A percentile compares a stretch with the other conserved stretches of the same genome.
These are phyloP conservation scores for Barbus barbus DNA, from an alignment of 2,113 vertebrate genomes.

Conservation along the genomic window DNA sequence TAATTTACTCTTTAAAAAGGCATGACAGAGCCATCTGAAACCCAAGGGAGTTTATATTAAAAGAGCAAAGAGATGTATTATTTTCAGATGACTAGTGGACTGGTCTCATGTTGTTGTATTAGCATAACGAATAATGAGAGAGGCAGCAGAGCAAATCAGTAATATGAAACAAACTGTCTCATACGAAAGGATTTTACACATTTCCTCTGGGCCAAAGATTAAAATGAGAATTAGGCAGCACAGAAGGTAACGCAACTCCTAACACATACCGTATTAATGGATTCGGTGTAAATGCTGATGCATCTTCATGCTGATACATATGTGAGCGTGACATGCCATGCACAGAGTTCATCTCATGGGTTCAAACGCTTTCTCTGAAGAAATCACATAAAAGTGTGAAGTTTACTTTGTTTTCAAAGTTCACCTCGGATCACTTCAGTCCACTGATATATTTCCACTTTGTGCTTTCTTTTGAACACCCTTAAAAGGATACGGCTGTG, in stretches of 20 bases:
- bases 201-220: constrained; percentile 2
- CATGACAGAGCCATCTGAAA: too few relatives aligned
- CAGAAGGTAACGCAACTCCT: background rate
- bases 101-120: background rate
- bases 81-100: too few relatives aligned
- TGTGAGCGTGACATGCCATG: background rate
- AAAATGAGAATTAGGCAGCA: background rate
- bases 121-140: constrained; percentile 5
- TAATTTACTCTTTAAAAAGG: too few relatives aligned
- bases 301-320: background rate
- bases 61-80: too few relatives aligned
- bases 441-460: constrained; percentile 14
- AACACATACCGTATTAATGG: background rate
- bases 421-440: background rate
- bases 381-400: constrained; percentile 21
- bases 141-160: background rate
- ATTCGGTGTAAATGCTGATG: background rate
- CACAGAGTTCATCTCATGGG: background rate
- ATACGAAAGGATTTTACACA: background rate
- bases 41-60: too few relatives aligned
- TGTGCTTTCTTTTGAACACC: constrained; percentile 25
- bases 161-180: background rate
- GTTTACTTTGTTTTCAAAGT: constrained; percentile 22
- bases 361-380: constrained; percentile 1
- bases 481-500: constrained; percentile 17